Percentiles rank a stretch among this genome's conserved stretches.
Evolutionary conservation across 2,888 invertebrate genomes (phyloP).

Genomic region (Laspeyria flexula): DNA sequence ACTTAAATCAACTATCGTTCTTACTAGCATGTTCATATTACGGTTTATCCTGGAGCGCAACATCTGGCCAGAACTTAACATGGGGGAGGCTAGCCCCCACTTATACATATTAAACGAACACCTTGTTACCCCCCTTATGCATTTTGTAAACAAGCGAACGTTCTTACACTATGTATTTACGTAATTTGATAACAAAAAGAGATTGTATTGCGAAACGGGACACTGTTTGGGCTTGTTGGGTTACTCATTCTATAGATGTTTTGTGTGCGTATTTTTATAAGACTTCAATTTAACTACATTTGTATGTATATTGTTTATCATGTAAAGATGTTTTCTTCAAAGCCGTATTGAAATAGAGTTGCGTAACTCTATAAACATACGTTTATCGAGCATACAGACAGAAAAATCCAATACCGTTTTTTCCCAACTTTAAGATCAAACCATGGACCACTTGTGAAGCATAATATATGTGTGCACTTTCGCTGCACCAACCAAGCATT

Average conservation of each 20-base stretch:
- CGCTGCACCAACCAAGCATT: no score
- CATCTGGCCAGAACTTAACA: constrained; percentile 39
- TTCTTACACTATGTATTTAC: constrained; percentile 26
- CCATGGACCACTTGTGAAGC: no score
- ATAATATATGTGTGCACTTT: no score
- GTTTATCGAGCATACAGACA: no score
- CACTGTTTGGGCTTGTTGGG: not conserved
- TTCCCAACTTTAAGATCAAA: no score
- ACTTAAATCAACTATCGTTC: constrained; percentile 23
- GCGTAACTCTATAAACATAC: no score
- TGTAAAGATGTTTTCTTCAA: no score
- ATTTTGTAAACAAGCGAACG: constrained; percentile 55
- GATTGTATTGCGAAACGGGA: constrained; percentile 24
- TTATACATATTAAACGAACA: constrained; percentile 59
- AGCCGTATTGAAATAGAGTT: no score
- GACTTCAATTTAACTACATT: not conserved
- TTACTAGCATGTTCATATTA: constrained; percentile 31
- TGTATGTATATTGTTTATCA: no score
- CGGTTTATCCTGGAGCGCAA: constrained; percentile 26
- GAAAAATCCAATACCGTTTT: no score
- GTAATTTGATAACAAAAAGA: constrained; percentile 39
- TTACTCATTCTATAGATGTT: constrained; percentile 14
- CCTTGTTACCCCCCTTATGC: constrained; percentile 56
- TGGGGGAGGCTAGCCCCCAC: constrained; percentile 39
- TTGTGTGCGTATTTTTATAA: constrained; percentile 7